Evolutionary conservation across 2,888 invertebrate genomes (phyloP), one percentile per base, ranked within the genome.

Genomic region (Dolomedes plantarius): DNA sequence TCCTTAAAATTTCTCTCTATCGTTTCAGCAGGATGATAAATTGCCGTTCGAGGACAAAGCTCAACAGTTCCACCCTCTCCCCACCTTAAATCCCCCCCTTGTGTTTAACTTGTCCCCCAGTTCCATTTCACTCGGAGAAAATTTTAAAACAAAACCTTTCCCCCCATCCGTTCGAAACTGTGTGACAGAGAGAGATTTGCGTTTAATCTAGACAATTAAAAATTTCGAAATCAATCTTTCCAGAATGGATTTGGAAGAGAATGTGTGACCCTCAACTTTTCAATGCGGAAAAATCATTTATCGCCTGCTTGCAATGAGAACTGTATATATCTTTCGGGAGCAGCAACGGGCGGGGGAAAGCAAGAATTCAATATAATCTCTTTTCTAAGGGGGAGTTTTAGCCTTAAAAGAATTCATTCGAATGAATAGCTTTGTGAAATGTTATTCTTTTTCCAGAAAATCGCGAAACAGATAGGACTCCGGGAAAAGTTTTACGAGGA

Each of bases 141-240:
- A 68, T 68, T 81, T 81, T 41, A 39, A 81, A 82, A 82, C 75
- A 82, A 74, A 81, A 75, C 71, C 75, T 32, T 36, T 23, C 56
- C 23, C n/a, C 56, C 56, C 32, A 23, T 16, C 29, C 39, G 71
- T 19, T 29, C 65, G n/a, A 13, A 56, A 32, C 67, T 67, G 67
- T 31, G 36, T 32, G 67, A 67, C 36, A 67, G 62, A 69, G 19
- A 41, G 79, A 79, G 79, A 72, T 71, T 78, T 62, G 65, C 62
- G 72, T 79, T 65, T 79, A 79, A 79, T 79, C 79, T 79, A 65
- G 64, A 85, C 83, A 77, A 85, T 85, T 85, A 85, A 85, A 85
- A 85, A 85, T 85, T 78, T 67, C 67, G 73, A 77, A 77, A 83
- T 77, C 83, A 83, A 83, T 83, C 83, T 83, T 85, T 74, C 23